Base-by-base conservation (phyloP, 2,113 vertebrate species). In the Solea solea region DNA sequence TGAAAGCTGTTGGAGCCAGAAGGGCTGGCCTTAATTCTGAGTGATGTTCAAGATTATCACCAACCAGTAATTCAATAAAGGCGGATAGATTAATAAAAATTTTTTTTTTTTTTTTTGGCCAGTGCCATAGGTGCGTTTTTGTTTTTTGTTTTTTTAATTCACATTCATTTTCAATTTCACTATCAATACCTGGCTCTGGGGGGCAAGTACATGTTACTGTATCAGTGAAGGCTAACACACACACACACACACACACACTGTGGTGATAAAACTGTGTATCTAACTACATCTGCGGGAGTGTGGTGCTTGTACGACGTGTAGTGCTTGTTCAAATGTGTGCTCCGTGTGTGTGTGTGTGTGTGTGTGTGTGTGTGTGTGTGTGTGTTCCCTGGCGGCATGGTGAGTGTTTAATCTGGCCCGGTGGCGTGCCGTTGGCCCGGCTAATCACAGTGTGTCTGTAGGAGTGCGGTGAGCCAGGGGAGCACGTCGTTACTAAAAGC, bases 361-460 rank as follows among this genome's bases (percentile, higher is more conserved):
- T 50, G 65, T 59, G 71, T 46, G 45, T 46, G 7, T 46, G 45
- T 46, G 10, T 46, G 45, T 76, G 46, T 83, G 83, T 87, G 82
- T 84, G 87, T 83, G 84, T 80, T 88, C 85, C 86, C 90, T 88
- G 86, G 87, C 72, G 83, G 88, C 61, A 54, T 87, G 86, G 88
- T 86, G 89, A 87, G 86, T 90, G 86, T 91, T 91, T 92, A 92
- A 92, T 92, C 89, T 91, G 89, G 87, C 91, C 90, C 86, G 82
- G 88, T 92, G 90, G 91, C 73, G 88, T 88, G 88, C 90, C 83
- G 88, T 91, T 92, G 90, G 90, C 91, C 89, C 82, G 77, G 89
- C 90, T 91, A 92, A 92, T 92, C 90, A 91, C 89, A 91, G 89
- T 88, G 86, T 92, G 90, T 92, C 89, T 91, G 84, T 85, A 89